Conservation (phyloP, 2,113 vertebrate genomes). For the Scolopax mira region DNA sequence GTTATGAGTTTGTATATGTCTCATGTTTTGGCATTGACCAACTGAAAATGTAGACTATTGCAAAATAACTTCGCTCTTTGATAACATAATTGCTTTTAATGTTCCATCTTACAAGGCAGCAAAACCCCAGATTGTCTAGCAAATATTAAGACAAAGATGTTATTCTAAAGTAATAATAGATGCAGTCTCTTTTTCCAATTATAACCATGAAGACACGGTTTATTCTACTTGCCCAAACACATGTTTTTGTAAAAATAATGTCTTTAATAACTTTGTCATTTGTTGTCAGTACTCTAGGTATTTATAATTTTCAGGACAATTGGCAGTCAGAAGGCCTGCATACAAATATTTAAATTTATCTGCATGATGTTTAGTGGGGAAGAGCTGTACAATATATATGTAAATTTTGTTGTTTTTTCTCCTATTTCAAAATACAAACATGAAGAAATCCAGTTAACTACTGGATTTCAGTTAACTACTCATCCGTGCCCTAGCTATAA, state of each 20-base stretch:
- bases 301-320: slow-evolving; percentile 45
- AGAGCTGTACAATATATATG: not conserved
- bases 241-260: not conserved
- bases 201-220: slow-evolving; percentile 13
- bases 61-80: not conserved
- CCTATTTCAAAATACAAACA: not conserved
- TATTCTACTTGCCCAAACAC: slow-evolving; percentile 11
- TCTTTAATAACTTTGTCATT: slow-evolving; percentile 21
- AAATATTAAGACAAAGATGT: not conserved
- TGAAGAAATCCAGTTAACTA: not conserved
- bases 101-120: not conserved
- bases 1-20: not conserved
- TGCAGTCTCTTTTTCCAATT: slow-evolving; percentile 6
- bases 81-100: not conserved
- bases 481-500: not conserved
- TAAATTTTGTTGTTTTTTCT: not conserved
- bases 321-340: slow-evolving; percentile 4
- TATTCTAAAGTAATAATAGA: slow-evolving; percentile 35
- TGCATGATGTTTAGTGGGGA: not conserved
- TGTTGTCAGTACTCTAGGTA: slow-evolving; percentile 1
- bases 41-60: not conserved
- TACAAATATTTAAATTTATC: slow-evolving; percentile 44
- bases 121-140: not conserved
- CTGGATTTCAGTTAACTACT: too few species aligned
- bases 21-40: not conserved